Evolutionary conservation across 37 sponge, comb jelly and placozoan species (phyloP), one percentile per base, ranked within the genome.

Genomic region (Eunapius fragilis): DNA sequence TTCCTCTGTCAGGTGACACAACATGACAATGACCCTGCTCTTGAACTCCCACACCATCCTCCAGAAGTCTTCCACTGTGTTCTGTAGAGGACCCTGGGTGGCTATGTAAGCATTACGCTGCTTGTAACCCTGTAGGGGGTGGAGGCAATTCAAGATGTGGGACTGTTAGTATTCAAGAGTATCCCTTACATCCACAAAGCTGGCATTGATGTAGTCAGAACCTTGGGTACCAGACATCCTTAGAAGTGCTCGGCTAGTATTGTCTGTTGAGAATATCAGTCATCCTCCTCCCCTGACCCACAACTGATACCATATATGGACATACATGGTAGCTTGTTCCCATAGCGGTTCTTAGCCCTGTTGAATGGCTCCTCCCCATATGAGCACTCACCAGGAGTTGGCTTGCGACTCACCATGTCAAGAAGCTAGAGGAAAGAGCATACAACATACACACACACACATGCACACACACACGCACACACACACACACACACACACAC

Each of bases 31-130:
- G 27, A 77, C 87, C 26, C 72, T 78, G 68, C 77, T 76, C 78
- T 90, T 82, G 49, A 76, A 36, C 91, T 90, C 91, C 82, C 82
- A 81, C 23, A 90, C 68, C 91, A 90, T 90, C 71, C 77, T 69
- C 91, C 91, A 90, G 73, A 90, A 90, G 78, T 90, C 91, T 69
- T 75, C 86, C 31, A 86, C 91, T 47, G 91, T 90, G 25, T 35
- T 37, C 70, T 84, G 31, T 34, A 81, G 34, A 4, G 87, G 91
- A 37, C 77, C 77, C 68, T 90, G 91, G 28, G 91, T 86, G 22
- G 82, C 91, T 28, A 90, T 80, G 87, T 77, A 90, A 23, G 82
- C 82, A 25, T 77, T 82, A 67, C 82, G 73, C 5, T 81, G 91
- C 49, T 90, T 90, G 87, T 90, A 90, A 24, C 91, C 91, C 91